A percentile compares a stretch with the other conserved stretches of the same genome.
phyloP scores from a whole-genome alignment of 2,797 vertebrate genomes.

The Aeoliscus strigatus region DNA sequence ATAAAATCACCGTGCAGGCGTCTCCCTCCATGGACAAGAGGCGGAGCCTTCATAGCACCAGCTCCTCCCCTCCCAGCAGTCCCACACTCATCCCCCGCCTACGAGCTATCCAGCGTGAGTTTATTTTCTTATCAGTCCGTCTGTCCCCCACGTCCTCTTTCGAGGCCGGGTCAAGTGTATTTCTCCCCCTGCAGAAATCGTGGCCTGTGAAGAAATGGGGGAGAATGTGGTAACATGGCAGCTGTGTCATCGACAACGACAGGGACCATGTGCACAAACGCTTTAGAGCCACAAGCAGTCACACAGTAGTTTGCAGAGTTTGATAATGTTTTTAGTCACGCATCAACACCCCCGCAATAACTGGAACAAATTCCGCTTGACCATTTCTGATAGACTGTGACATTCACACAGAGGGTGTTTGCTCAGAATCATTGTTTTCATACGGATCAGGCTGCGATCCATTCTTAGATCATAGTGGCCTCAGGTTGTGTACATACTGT shows the following conservation, averaged over 20 bases:
- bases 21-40: conserved; percentile 92
- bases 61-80: conserved; percentile 88
- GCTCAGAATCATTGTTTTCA: conserved; percentile 5
- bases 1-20: conserved; percentile 96
- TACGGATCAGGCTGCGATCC: not conserved
- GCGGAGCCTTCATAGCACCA: conserved; percentile 86
- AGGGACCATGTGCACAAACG: conserved; percentile 27
- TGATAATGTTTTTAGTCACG: conserved; percentile 58
- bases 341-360: conserved; percentile 49
- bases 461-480: too few species aligned
- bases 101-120: conserved; percentile 90
- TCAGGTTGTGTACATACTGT: too few species aligned
- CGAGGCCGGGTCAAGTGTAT: conserved; percentile 2
- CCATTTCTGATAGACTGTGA: conserved; percentile 45
- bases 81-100: conserved; percentile 90
- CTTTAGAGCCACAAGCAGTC: conserved; percentile 29
- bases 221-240: conserved; percentile 17
- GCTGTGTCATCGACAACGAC: conserved; percentile 15
- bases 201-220: too few species aligned
- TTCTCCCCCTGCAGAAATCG: not conserved
- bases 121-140: not conserved
- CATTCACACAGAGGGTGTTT: conserved; percentile 6
- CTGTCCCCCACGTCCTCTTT: not conserved
- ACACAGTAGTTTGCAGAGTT: conserved; percentile 62
- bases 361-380: conserved; percentile 53